phyloP scores from a whole-genome alignment of 2,888 invertebrate genomes.

The Parascotia fuliginaria region DNA sequence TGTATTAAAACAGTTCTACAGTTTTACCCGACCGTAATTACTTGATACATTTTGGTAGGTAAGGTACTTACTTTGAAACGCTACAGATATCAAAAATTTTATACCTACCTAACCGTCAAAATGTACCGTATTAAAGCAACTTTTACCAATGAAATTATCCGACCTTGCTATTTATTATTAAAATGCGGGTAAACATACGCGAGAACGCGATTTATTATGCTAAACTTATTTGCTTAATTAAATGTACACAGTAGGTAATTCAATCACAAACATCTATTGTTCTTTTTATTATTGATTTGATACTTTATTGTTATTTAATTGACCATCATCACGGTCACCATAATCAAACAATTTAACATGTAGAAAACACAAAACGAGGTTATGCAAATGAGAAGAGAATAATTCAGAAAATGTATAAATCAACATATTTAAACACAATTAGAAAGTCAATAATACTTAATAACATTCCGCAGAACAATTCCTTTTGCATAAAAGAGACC shows the following conservation, averaged over 20 bases:
- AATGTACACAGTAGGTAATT: too few relatives aligned
- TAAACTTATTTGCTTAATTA: slow-evolving; percentile 13
- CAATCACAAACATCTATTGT: too few relatives aligned
- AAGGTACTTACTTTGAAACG: too few relatives aligned
- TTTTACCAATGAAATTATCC: slow-evolving; percentile 35
- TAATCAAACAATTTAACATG: slow-evolving; percentile 11
- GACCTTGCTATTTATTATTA: slow-evolving; percentile 35
- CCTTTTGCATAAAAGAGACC: slow-evolving; percentile 41
- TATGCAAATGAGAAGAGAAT: slow-evolving; percentile 30
- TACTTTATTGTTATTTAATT: too few relatives aligned
- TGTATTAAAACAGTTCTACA: too few relatives aligned
- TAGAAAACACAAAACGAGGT: slow-evolving; percentile 34
- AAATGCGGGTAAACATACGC: slow-evolving; percentile 37
- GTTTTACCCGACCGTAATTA: too few relatives aligned
- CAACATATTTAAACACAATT: slow-evolving; percentile 49
- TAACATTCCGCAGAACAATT: slow-evolving; percentile 43
- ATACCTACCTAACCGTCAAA: too few relatives aligned
- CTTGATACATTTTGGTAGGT: too few relatives aligned
- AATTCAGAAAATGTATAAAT: slow-evolving; percentile 48
- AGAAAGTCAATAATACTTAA: slow-evolving; percentile 48
- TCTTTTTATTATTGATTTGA: too few relatives aligned
- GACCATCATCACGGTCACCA: not conserved
- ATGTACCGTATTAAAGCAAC: slow-evolving; percentile 31
- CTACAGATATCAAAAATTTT: too few relatives aligned
- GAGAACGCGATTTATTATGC: slow-evolving; percentile 22